Conservation (phyloP, 2,888 invertebrate genomes). For the Acanthoscelides obtectus region DNA sequence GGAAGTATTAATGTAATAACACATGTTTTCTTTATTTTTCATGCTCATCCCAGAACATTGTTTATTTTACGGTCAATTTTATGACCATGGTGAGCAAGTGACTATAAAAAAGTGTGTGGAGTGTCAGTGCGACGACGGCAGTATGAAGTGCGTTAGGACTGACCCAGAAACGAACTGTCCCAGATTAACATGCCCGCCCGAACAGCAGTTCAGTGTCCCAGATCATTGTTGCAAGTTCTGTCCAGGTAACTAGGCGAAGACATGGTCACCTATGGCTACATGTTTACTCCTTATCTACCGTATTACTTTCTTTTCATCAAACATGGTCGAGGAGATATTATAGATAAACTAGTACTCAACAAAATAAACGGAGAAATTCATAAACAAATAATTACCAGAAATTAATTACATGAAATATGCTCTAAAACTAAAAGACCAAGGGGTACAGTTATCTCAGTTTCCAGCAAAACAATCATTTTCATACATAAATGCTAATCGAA, state of each 20-base stretch:
- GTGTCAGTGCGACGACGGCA: slow-evolving; percentile 79
- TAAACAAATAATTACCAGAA: too few species aligned
- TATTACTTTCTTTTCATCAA: too few species aligned
- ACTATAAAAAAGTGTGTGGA: slow-evolving; percentile 73
- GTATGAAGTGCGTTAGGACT: slow-evolving; percentile 70
- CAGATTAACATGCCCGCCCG: slow-evolving; percentile 68
- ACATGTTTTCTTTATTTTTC: background rate
- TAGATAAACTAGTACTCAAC: too few species aligned
- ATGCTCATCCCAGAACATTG: slow-evolving; percentile 27
- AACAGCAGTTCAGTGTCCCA: slow-evolving; percentile 74
- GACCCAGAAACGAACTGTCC: slow-evolving; percentile 74
- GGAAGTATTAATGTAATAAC: background rate
- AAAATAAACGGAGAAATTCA: too few species aligned
- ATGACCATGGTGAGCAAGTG: slow-evolving; percentile 77
- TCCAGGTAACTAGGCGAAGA: slow-evolving; percentile 57
- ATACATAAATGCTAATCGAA: too few species aligned
- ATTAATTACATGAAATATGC: too few species aligned
- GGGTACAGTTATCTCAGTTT: too few species aligned
- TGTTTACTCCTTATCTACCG: too few species aligned
- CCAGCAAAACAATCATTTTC: too few species aligned
- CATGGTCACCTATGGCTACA: background rate
- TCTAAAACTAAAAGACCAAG: too few species aligned
- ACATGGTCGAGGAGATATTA: too few species aligned
- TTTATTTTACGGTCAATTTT: slow-evolving; percentile 44
- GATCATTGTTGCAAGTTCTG: slow-evolving; percentile 90